phyloP scores from a whole-genome alignment of 2,888 invertebrate genomes.

The Cyclophora punctaria region DNA sequence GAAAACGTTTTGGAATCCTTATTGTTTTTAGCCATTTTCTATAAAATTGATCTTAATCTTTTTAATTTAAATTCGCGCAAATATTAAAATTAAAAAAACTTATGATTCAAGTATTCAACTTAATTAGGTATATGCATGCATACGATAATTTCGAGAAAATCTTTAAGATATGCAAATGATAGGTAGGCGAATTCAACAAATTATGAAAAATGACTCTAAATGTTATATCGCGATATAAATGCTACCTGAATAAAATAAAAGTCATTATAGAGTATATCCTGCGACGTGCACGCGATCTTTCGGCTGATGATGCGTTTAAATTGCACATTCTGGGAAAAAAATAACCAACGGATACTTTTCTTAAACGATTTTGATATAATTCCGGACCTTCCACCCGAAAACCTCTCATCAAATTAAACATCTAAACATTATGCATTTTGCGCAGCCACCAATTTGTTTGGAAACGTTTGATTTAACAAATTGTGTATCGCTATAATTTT shows the following conservation, averaged over 20 bases:
- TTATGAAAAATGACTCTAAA: not conserved
- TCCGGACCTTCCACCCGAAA: conserved; percentile 41
- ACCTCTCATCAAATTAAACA: conserved; percentile 67
- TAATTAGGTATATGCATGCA: no score
- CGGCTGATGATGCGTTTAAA: conserved; percentile 25
- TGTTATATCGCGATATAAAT: conserved; percentile 1
- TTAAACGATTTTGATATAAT: conserved; percentile 64
- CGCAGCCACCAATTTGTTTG: conserved; percentile 52
- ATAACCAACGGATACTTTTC: conserved; percentile 50
- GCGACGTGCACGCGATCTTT: conserved; percentile 20
- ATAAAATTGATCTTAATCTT: no score
- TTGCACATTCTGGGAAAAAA: conserved; percentile 45
- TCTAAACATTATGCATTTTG: conserved; percentile 65
- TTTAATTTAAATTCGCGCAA: no score
- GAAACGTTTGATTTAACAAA: conserved; percentile 59
- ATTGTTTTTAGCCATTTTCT: no score
- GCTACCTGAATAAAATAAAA: conserved; percentile 2
- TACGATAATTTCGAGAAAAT: no score
- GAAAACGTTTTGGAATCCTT: no score
- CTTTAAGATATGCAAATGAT: no score
- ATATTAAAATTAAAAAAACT: no score
- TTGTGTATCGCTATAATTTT: conserved; percentile 39
- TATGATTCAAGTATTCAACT: no score
- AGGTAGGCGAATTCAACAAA: not conserved
- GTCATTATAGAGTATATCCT: conserved; percentile 5